Percentiles rank a stretch among this genome's conserved stretches.
These are phyloP conservation scores for Marronus borbonicus DNA, from an alignment of 2,888 invertebrate species.

Conservation along the genomic window DNA sequence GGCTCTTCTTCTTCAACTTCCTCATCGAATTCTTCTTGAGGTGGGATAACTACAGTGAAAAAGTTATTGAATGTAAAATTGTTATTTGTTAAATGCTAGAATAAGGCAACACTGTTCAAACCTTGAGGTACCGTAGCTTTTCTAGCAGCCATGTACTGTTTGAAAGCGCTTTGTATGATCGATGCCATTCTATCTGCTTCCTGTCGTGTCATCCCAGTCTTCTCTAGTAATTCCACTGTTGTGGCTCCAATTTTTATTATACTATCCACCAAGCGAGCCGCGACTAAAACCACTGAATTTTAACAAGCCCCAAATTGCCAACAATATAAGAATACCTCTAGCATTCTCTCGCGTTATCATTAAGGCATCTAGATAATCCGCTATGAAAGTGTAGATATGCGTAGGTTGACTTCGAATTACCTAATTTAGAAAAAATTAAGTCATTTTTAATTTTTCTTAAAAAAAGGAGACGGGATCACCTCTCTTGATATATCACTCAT, in stretches of 20 bases:
- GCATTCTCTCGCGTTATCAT: constrained; percentile 78
- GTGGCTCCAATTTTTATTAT: constrained; percentile 65
- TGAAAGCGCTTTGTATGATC: constrained; percentile 64
- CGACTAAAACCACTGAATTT: constrained; percentile 59
- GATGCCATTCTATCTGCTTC: constrained; percentile 63
- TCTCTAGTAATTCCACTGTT: constrained; percentile 63
- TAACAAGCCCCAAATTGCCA: too few species aligned
- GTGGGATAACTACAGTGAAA: background rate
- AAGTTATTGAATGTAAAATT: background rate
- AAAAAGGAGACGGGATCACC: constrained; percentile 65
- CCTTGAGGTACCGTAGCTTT: background rate
- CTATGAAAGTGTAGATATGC: constrained; percentile 78
- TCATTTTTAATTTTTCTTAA: too few species aligned
- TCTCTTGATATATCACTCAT: constrained; percentile 83
- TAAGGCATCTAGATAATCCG: constrained; percentile 79
- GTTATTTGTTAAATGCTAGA: too few species aligned
- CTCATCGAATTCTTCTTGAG: background rate
- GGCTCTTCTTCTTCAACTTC: constrained; percentile 55
- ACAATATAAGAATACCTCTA: constrained; percentile 59
- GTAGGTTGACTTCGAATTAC: constrained; percentile 80
- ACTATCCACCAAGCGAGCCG: constrained; percentile 65
- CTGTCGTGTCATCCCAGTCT: constrained; percentile 63
- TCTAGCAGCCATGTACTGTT: constrained; percentile 57
- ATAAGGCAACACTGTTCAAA: background rate
- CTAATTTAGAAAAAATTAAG: constrained; percentile 64